These are phyloP conservation scores for Pantherophis vulpinus DNA, from an alignment of 2,797 vertebrate genomes.

Conservation along the genomic window DNA sequence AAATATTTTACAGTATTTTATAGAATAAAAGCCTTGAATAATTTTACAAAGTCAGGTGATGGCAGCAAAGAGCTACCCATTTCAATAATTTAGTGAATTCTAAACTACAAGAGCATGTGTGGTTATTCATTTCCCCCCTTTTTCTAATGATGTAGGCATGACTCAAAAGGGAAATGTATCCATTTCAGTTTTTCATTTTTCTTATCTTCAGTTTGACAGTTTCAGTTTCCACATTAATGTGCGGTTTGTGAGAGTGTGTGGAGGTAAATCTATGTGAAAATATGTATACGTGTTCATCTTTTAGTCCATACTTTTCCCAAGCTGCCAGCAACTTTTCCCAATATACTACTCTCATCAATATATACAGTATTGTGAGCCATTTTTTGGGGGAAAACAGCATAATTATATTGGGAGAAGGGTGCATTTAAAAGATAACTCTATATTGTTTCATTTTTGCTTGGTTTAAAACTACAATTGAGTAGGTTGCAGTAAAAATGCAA, in stretches of 20 bases:
- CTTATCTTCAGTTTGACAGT: background rate
- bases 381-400: background rate
- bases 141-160: background rate
- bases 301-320: background rate
- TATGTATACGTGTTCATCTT: background rate
- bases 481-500: background rate
- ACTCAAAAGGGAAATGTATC: background rate
- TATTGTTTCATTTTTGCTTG: background rate
- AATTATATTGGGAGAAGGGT: background rate
- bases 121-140: background rate
- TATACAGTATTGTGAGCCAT: background rate
- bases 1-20: background rate
- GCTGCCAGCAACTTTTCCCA: background rate
- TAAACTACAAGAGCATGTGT: background rate
- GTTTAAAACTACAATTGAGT: background rate
- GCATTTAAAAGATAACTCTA: background rate
- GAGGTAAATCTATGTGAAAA: background rate
- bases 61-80: constrained; percentile 51
- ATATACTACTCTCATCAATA: background rate
- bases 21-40: background rate
- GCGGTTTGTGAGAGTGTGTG: background rate
- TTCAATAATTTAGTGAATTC: background rate
- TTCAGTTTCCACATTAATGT: background rate
- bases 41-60: constrained; percentile 48
- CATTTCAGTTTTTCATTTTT: background rate